These are phyloP conservation scores for Drosophila littoralis DNA, from an alignment of 1,140 invertebrate species.

Conservation along the genomic window DNA sequence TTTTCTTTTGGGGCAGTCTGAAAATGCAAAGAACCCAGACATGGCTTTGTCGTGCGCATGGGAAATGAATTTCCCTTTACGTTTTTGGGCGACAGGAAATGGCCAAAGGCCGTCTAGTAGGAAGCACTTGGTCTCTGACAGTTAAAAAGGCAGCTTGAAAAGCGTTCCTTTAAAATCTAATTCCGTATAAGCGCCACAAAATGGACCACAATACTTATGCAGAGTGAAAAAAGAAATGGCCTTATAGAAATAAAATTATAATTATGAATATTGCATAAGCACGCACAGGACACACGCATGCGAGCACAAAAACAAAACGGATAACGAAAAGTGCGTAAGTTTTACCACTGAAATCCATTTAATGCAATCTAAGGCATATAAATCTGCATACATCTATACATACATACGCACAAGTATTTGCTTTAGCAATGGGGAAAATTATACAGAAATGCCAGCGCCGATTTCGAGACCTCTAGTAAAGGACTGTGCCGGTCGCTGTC, in stretches of 20 bases:
- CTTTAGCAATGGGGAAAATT: conserved; percentile 48
- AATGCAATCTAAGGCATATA: conserved; percentile 40
- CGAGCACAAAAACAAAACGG: conserved; percentile 64
- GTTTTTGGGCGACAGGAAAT: conserved; percentile 74
- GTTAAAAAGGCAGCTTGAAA: conserved; percentile 9
- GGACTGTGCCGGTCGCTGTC: conserved; percentile 46
- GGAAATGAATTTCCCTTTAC: conserved; percentile 68
- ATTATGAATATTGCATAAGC: conserved; percentile 66
- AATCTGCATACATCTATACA: not conserved
- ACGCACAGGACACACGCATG: conserved; percentile 66
- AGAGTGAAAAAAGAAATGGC: conserved; percentile 32
- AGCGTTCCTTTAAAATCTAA: not conserved
- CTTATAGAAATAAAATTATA: conserved; percentile 60
- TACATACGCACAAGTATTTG: conserved; percentile 10
- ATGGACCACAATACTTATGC: conserved; percentile 39
- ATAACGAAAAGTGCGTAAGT: conserved; percentile 74
- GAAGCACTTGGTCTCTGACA: conserved; percentile 8
- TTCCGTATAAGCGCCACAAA: not conserved
- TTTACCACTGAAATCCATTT: conserved; percentile 59
- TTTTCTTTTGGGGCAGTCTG: conserved; percentile 59
- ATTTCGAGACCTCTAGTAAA: conserved; percentile 62
- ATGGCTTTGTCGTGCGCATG: conserved; percentile 71
- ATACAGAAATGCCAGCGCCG: conserved; percentile 62
- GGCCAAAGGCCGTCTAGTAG: conserved; percentile 44
- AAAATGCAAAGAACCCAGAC: conserved; percentile 58